Conservation (phyloP, 2,797 vertebrate genomes). For the Acrossocheilus wenchowensis region DNA sequence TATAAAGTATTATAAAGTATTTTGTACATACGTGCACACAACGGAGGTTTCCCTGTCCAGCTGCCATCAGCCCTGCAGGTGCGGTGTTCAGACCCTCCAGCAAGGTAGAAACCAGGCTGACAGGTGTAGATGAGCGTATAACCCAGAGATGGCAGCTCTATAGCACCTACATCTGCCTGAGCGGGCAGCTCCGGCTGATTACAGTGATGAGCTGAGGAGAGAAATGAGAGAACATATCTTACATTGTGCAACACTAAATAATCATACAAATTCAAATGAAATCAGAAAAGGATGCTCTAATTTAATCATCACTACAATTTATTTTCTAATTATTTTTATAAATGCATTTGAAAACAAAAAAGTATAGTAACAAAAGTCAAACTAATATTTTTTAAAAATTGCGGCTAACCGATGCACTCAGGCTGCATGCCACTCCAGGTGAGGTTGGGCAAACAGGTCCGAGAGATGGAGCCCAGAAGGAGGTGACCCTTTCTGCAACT, state of each 20-base stretch:
- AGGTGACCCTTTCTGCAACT: constrained; percentile 95
- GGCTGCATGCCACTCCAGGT: constrained; percentile 96
- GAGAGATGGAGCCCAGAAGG: constrained; percentile 94
- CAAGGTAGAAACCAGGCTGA: constrained; percentile 93
- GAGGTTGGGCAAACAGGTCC: constrained; percentile 95
- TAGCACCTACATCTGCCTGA: constrained; percentile 91
- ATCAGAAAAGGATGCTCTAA: constrained; percentile 23
- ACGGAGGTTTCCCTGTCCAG: constrained; percentile 95
- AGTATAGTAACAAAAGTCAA: neutral
- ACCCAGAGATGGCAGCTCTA: constrained; percentile 95
- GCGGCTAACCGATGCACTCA: constrained; percentile 89
- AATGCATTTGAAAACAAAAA: constrained; percentile 20
- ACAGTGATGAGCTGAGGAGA: constrained; percentile 90
- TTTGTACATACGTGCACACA: constrained; percentile 87
- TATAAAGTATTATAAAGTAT: neutral
- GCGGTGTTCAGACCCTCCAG: constrained; percentile 94
- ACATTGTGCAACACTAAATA: neutral
- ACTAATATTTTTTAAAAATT: constrained; percentile 69
- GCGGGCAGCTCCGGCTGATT: constrained; percentile 91
- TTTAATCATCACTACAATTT: constrained; percentile 13
- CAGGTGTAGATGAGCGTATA: constrained; percentile 98
- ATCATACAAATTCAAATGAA: neutral
- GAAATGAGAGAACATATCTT: neutral
- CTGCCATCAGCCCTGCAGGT: constrained; percentile 96
- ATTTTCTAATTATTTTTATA: neutral